A percentile compares a stretch with the other conserved stretches of the same genome.
phyloP scores from a whole-genome alignment of 2,113 vertebrate species.

The Chiloscyllium plagiosum region DNA sequence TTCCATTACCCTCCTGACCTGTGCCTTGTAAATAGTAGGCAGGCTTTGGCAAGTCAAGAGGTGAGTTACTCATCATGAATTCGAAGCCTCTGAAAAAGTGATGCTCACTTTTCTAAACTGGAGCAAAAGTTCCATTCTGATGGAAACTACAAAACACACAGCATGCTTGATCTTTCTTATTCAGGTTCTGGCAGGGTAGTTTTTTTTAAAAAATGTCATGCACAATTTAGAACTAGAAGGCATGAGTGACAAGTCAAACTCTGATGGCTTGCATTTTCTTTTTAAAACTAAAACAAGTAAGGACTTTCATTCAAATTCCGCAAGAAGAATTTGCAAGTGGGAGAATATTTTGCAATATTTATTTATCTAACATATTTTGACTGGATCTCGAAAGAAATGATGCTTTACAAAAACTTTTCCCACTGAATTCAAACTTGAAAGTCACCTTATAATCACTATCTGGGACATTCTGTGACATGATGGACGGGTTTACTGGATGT shows the following conservation, averaged over 20 bases:
- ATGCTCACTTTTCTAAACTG: not conserved
- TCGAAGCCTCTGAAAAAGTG: not conserved
- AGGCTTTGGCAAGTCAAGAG: not conserved
- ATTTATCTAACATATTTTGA: not conserved
- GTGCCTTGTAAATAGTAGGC: too few species aligned
- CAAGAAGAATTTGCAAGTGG: not conserved
- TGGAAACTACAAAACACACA: not conserved
- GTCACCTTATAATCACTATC: not conserved
- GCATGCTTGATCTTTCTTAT: not conserved
- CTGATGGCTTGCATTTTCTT: not conserved
- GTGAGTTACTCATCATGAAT: too few species aligned
- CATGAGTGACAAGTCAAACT: not conserved
- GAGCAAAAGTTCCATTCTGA: not conserved
- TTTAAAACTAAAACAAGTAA: not conserved
- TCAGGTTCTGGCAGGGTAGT: not conserved
- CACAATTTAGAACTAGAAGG: not conserved
- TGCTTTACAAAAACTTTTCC: not conserved
- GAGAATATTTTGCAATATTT: constrained; percentile 16
- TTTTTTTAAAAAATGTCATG: not conserved
- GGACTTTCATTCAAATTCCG: not conserved
- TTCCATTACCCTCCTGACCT: too few species aligned
- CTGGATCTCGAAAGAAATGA: not conserved
- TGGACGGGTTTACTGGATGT: not conserved
- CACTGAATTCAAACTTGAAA: not conserved
- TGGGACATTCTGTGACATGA: not conserved